phyloP scores from a whole-genome alignment of 2,888 invertebrate species.

The Osmoderma eremita region DNA sequence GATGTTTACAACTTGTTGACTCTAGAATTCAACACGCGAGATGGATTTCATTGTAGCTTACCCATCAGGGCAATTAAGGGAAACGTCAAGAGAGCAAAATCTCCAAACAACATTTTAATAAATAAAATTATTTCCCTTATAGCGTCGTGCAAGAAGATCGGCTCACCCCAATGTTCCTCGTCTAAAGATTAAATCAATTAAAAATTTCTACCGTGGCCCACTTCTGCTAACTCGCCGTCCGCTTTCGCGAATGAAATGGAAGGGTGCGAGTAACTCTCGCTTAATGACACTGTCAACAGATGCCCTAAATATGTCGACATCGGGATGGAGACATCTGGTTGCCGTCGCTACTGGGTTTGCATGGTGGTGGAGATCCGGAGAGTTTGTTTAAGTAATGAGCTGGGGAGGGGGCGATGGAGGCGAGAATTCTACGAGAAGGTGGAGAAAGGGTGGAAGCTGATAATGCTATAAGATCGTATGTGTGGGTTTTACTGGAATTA shows the following conservation, averaged over 20 bases:
- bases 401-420: neutral
- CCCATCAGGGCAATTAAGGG: no score
- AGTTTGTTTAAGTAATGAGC: conserved; percentile 42
- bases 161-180: neutral
- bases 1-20: no score
- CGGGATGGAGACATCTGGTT: conserved; percentile 51
- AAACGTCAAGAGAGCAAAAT: no score
- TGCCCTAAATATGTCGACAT: conserved; percentile 52
- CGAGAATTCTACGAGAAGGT: neutral
- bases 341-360: conserved; percentile 40
- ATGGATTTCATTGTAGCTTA: no score
- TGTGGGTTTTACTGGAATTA: conserved; percentile 32
- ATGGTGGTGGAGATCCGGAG: conserved; percentile 25
- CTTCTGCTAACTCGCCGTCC: neutral
- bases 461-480: conserved; percentile 26
- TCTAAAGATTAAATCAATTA: conserved; percentile 15
- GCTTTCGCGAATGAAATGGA: neutral
- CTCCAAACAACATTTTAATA: neutral
- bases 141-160: neutral
- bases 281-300: conserved; percentile 48
- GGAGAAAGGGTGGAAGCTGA: conserved; percentile 8
- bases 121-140: neutral
- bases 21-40: no score
- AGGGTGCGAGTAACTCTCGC: conserved; percentile 34
- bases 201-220: neutral